phyloP scores from a whole-genome alignment of 2,888 invertebrate genomes.

The Amphipyra tragopoginis region DNA sequence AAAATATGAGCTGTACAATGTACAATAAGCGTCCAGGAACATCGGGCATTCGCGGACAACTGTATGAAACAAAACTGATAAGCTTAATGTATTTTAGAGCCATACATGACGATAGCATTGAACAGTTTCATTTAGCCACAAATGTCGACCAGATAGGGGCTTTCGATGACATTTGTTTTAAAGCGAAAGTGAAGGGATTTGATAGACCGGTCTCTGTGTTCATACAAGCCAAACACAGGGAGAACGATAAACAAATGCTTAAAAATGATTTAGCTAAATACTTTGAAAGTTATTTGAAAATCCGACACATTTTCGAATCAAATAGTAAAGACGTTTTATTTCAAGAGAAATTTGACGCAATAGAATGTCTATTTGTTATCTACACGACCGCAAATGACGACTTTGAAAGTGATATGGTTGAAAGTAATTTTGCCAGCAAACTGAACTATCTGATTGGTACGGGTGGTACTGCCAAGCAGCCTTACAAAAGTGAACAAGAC shows the following conservation, averaged over 20 bases:
- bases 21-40: constrained; percentile 32
- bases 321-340: constrained; percentile 27
- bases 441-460: constrained; percentile 38
- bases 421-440: constrained; percentile 7
- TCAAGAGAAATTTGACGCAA: constrained; percentile 15
- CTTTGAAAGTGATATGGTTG: background rate
- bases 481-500: background rate
- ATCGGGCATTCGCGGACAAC: constrained; percentile 46
- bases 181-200: constrained; percentile 21
- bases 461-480: constrained; percentile 20
- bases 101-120: constrained; percentile 24
- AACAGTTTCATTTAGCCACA: constrained; percentile 45
- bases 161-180: constrained; percentile 52
- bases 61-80: constrained; percentile 52
- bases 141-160: constrained; percentile 50
- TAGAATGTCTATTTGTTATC: constrained; percentile 41
- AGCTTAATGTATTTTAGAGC: constrained; percentile 44
- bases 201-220: constrained; percentile 32
- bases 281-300: constrained; percentile 39
- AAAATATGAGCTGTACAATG: constrained; percentile 2
- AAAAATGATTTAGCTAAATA: constrained; percentile 34
- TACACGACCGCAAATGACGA: constrained; percentile 45
- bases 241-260: constrained; percentile 29
- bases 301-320: constrained; percentile 29
- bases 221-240: constrained; percentile 50